These are phyloP conservation scores for Mastacembelus armatus DNA, from an alignment of 2,797 vertebrate species.

Conservation along the genomic window DNA sequence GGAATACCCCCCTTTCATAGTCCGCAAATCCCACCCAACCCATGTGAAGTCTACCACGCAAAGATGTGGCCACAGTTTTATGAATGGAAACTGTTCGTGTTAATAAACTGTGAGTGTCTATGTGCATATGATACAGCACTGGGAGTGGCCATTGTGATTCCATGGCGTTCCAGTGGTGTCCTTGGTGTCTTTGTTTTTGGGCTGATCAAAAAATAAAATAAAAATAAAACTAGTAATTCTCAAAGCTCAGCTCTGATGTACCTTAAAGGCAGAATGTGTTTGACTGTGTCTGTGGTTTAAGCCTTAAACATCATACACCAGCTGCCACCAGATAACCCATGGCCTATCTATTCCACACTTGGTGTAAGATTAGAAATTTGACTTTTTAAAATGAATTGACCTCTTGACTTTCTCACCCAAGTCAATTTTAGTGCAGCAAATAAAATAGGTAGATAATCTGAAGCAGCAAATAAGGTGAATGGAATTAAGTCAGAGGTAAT, in stretches of 20 bases:
- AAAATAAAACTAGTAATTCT: background rate
- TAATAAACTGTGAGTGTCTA: conserved; percentile 18
- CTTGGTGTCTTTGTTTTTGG: conserved; percentile 34
- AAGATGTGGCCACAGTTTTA: background rate
- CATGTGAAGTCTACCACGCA: conserved; percentile 1
- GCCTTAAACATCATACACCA: conserved; percentile 8
- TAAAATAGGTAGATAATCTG: conserved; percentile 45
- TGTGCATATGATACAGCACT: conserved; percentile 6
- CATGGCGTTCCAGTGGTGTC: background rate
- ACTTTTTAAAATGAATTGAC: conserved; percentile 49
- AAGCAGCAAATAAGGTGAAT: conserved; percentile 45
- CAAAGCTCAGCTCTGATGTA: conserved; percentile 14
- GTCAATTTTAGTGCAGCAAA: conserved; percentile 41
- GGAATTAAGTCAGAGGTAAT: conserved; percentile 43
- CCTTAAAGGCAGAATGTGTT: background rate
- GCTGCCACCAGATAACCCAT: conserved; percentile 22
- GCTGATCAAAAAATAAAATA: background rate
- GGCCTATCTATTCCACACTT: conserved; percentile 2
- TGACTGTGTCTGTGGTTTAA: conserved; percentile 4
- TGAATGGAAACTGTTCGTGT: conserved; percentile 21
- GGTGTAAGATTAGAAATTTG: conserved; percentile 37
- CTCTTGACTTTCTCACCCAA: conserved; percentile 43
- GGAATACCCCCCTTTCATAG: conserved; percentile 22
- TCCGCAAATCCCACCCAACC: conserved; percentile 14
- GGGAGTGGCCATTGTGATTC: conserved; percentile 1